These are phyloP conservation scores for Melanotaenia nigrans DNA, from an alignment of 2,797 vertebrate species.

Conservation along the genomic window DNA sequence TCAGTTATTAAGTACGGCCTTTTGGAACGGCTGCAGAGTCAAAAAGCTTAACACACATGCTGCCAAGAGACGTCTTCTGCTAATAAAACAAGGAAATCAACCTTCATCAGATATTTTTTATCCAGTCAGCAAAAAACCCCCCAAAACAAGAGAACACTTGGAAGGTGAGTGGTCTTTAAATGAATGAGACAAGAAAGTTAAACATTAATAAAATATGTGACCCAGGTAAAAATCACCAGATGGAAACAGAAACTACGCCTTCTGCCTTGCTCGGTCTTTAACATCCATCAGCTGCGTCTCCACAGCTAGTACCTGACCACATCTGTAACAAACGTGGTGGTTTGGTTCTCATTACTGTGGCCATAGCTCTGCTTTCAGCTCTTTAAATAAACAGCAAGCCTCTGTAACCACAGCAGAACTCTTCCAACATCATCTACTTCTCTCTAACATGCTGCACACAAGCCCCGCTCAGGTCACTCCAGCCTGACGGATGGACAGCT, in stretches of 20 bases:
- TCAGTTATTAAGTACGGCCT: slow-evolving; percentile 77
- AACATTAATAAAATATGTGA: slow-evolving; percentile 43
- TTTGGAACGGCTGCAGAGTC: slow-evolving; percentile 67
- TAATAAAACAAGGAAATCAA: slow-evolving; percentile 61
- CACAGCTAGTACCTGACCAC: slow-evolving; percentile 72
- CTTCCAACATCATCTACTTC: slow-evolving; percentile 65
- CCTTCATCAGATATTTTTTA: slow-evolving; percentile 60
- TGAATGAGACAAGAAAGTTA: slow-evolving; percentile 15
- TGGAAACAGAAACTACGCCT: slow-evolving; percentile 51
- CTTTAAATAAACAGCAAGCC: slow-evolving; percentile 80
- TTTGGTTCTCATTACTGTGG: slow-evolving; percentile 78
- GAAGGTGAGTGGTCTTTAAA: slow-evolving; percentile 19
- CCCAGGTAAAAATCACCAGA: slow-evolving; percentile 42
- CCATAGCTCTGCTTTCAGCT: slow-evolving; percentile 65
- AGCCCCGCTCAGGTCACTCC: slow-evolving; percentile 57
- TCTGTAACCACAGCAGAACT: slow-evolving; percentile 64
- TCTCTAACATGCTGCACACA: slow-evolving; percentile 54
- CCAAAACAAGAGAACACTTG: slow-evolving; percentile 8
- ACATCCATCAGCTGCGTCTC: slow-evolving; percentile 63
- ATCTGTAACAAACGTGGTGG: slow-evolving; percentile 77
- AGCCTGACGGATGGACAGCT: slow-evolving; percentile 70
- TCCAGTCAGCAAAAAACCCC: slow-evolving; percentile 6
- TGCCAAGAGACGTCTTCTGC: slow-evolving; percentile 46
- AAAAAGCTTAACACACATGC: slow-evolving; percentile 66
- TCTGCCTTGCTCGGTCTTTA: slow-evolving; percentile 32